phyloP scores from a whole-genome alignment of 2,888 invertebrate species.

The Troides oblongomaculatus region DNA sequence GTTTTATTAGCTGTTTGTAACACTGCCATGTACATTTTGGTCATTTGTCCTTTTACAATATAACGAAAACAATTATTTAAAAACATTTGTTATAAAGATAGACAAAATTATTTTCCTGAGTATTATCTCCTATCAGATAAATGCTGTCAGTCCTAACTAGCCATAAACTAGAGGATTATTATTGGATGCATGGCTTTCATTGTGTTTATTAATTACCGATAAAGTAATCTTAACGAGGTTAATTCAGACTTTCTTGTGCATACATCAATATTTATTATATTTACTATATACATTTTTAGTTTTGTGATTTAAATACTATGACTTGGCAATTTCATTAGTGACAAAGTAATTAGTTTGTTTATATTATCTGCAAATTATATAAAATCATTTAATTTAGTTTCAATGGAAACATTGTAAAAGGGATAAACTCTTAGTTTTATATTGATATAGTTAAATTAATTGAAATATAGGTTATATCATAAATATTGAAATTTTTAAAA shows the following conservation, averaged over 20 bases:
- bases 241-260: not conserved
- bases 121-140: too few species aligned
- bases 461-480: conserved; percentile 6
- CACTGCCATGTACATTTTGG: too few species aligned
- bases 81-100: too few species aligned
- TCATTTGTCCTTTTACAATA: too few species aligned
- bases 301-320: conserved; percentile 5
- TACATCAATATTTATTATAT: not conserved
- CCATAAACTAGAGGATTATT: too few species aligned
- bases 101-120: too few species aligned
- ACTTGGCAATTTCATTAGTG: conserved; percentile 4
- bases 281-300: conserved; percentile 5
- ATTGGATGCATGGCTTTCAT: too few species aligned
- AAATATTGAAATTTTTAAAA: not conserved
- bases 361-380: conserved; percentile 1
- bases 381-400: conserved; percentile 8
- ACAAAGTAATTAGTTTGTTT: not conserved
- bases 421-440: conserved; percentile 5
- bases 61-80: too few species aligned
- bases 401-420: conserved; percentile 5
- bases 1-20: too few species aligned
- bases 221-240: not conserved
- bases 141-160: too few species aligned
- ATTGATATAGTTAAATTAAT: not conserved
- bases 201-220: not conserved